A percentile compares a stretch with the other conserved stretches of the same genome.
phyloP scores from a whole-genome alignment of 2,888 invertebrate species.

The Nemapogon koenigi region DNA sequence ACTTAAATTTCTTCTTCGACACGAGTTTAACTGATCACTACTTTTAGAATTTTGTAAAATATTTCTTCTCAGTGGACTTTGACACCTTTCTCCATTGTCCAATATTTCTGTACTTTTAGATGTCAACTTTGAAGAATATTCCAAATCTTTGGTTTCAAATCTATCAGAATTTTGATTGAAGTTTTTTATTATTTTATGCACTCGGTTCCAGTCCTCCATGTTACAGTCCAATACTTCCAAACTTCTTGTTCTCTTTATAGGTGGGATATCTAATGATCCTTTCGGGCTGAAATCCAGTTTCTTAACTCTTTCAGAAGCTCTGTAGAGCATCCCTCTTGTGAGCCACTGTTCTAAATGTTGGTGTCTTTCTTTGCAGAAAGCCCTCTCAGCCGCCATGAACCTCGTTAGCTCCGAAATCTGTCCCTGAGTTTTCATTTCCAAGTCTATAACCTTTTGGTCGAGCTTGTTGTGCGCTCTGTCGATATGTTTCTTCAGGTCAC shows the following conservation, averaged over 20 bases:
- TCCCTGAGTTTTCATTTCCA: conserved; percentile 76
- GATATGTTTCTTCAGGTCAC: conserved; percentile 78
- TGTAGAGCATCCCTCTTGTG: conserved; percentile 67
- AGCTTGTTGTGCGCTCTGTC: conserved; percentile 81
- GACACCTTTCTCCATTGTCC: conserved; percentile 33
- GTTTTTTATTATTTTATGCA: conserved; percentile 37
- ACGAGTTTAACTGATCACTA: conserved; percentile 47
- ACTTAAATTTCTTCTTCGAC: conserved; percentile 28
- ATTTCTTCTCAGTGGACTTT: conserved; percentile 36
- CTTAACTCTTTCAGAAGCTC: conserved; percentile 59
- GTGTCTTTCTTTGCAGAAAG: conserved; percentile 68
- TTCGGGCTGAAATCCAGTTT: conserved; percentile 56
- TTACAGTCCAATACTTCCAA: conserved; percentile 70
- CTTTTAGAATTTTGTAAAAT: conserved; percentile 45
- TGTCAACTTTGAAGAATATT: conserved; percentile 37
- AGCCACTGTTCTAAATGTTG: conserved; percentile 75
- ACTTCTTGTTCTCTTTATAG: conserved; percentile 73
- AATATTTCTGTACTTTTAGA: conserved; percentile 61
- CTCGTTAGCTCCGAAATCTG: conserved; percentile 74
- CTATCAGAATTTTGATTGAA: conserved; percentile 45
- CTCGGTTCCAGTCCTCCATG: conserved; percentile 49
- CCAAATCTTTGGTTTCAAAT: conserved; percentile 47
- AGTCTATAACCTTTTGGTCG: conserved; percentile 80
- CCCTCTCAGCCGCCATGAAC: conserved; percentile 69
- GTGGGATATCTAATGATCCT: conserved; percentile 60